A percentile compares a stretch with the other conserved stretches of the same genome.
These are phyloP conservation scores for Pantherophis vulpinus DNA, from an alignment of 2,797 vertebrate species.

Conservation along the genomic window DNA sequence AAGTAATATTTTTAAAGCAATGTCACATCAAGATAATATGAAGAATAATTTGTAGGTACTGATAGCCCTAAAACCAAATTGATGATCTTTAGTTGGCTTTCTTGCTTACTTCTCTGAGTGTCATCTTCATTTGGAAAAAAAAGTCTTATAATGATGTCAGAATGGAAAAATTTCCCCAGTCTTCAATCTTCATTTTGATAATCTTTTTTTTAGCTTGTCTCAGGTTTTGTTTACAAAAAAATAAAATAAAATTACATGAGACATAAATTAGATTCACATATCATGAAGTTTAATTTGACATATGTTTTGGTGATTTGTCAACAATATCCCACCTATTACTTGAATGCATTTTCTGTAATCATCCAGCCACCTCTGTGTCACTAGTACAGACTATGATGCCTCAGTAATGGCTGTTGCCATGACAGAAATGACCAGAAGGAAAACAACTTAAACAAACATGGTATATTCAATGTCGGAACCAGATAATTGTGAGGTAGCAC, in stretches of 20 bases:
- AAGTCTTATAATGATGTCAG: background rate
- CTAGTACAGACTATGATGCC: background rate
- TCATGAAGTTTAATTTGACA: background rate
- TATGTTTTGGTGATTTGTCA: background rate
- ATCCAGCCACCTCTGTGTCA: background rate
- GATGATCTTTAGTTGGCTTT: background rate
- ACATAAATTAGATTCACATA: background rate
- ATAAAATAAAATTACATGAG: background rate
- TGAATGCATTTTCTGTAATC: background rate
- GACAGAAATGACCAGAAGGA: background rate
- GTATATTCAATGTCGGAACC: background rate
- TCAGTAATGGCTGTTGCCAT: background rate
- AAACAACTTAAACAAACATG: background rate
- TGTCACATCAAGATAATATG: background rate
- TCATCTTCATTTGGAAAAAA: background rate
- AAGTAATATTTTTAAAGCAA: background rate
- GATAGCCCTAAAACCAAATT: background rate
- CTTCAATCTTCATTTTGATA: background rate
- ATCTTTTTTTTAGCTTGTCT: background rate
- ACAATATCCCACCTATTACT: background rate
- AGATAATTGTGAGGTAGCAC: background rate
- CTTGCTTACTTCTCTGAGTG: background rate
- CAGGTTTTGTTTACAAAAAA: background rate
- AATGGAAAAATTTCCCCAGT: background rate
- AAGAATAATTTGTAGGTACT: background rate